phyloP scores from a whole-genome alignment of 2,797 vertebrate species.

The Lacerta bilineata region DNA sequence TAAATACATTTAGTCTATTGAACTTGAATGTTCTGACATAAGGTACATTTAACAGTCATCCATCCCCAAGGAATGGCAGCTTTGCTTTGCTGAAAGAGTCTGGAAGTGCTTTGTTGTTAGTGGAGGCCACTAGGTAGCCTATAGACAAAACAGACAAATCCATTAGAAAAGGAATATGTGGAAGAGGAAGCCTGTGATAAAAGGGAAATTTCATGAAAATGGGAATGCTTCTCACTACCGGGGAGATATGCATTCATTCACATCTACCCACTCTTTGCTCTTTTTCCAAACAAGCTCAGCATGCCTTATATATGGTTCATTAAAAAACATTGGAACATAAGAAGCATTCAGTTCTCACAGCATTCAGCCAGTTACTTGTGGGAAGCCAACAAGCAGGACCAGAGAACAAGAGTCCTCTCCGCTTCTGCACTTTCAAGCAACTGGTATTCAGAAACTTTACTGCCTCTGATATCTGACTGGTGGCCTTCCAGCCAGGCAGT shows the following conservation, averaged over 20 bases:
- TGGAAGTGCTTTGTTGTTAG: neutral
- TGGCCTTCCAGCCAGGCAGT: neutral
- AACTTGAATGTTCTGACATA: neutral
- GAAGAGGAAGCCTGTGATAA: neutral
- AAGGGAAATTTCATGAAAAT: neutral
- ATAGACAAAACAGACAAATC: neutral
- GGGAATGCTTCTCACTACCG: neutral
- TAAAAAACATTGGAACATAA: too few relatives aligned
- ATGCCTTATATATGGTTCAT: neutral
- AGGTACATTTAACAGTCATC: neutral
- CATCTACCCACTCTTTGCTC: neutral
- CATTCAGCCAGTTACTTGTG: too few relatives aligned
- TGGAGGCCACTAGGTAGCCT: neutral
- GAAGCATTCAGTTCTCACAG: too few relatives aligned
- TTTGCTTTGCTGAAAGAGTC: neutral
- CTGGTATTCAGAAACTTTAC: too few relatives aligned
- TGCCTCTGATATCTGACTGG: neutral
- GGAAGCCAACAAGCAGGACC: too few relatives aligned
- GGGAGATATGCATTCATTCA: neutral
- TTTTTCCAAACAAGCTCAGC: neutral
- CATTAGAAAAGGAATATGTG: neutral
- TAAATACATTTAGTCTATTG: neutral
- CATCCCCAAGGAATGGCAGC: neutral
- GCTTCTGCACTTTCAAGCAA: too few relatives aligned
- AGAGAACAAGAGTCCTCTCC: too few relatives aligned